phyloP scores from a whole-genome alignment of 1,140 invertebrate genomes.

The Ctenoplectra terminalis region DNA sequence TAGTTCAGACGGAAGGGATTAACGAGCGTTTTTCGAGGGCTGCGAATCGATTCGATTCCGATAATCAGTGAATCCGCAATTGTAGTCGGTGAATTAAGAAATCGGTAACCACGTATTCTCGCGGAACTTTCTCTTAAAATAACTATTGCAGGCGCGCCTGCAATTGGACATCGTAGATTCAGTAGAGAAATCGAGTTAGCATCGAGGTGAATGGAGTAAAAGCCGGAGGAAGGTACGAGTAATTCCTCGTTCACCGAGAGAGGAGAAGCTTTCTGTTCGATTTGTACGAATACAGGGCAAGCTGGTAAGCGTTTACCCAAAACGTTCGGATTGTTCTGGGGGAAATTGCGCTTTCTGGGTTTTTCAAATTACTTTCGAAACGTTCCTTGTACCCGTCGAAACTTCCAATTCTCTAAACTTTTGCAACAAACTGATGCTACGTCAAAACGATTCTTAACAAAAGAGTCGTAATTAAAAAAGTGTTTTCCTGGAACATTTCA shows the following conservation, averaged over 20 bases:
- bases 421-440: too few relatives aligned
- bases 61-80: background rate
- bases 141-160: slow-evolving; percentile 36
- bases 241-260: background rate
- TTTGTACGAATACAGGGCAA: slow-evolving; percentile 5
- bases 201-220: slow-evolving; percentile 40
- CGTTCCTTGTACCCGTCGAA: too few relatives aligned
- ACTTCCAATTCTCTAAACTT: too few relatives aligned
- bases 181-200: slow-evolving; percentile 39
- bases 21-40: background rate
- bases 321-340: background rate
- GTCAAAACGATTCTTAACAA: too few relatives aligned
- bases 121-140: slow-evolving; percentile 32
- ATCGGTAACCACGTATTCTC: background rate
- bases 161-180: slow-evolving; percentile 34
- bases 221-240: slow-evolving; percentile 34
- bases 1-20: background rate
- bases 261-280: slow-evolving; percentile 29
- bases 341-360: background rate
- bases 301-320: background rate
- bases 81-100: slow-evolving; percentile 17
- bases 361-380: background rate
- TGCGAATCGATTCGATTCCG: background rate
- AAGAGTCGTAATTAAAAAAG: slow-evolving; percentile 1
- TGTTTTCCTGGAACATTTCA: background rate